Evolutionary conservation across 1,140 invertebrate genomes (phyloP), one percentile per base, ranked within the genome.

Genomic region (Zophobas morio): DNA sequence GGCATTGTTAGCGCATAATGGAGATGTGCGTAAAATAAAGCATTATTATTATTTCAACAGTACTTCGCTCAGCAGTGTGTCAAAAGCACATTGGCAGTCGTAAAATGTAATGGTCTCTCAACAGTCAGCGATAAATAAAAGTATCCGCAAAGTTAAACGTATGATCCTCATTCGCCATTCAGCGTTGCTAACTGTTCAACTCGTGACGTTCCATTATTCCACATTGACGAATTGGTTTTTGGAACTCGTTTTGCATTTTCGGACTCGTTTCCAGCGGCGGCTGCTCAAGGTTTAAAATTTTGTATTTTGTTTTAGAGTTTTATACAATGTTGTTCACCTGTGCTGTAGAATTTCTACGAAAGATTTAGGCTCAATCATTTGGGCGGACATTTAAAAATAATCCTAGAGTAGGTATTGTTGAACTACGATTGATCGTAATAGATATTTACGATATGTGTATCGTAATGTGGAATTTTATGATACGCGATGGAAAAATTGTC

Each of bases 161-260:
- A 66, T 32, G 60, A 66, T 66, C 60, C 60, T 66, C 60, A 42
- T 66, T 66, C 60, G 34, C 60, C 60, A 66, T 66, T 66, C 60
- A 66, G 60, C 56, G 79, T 70, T 78, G 70, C 78, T 78, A 73
- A 73, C 71, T 56, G 49, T 73, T 73, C 35, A 56, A 73, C 71
- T 73, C 71, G 39, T 73, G 71, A 73, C 71, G 40, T 73, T 73
- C 54, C 71, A 73, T 73, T 73, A 73, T 73, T 73, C 20, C 71
- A 56, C 71, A 56, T 56, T 73, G 71, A 73, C 71, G 71, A 56
- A 73, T 73, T 56, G 71, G 33, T 73, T 73, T 73, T 56, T 34
- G 36, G 33, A 73, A 73, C 71, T 73, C 54, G 71, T 73, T 56
- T 73, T 56, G 71, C 71, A 73, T 73, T 73, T 73, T 73, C 42